Percentiles rank a stretch among this genome's conserved stretches.
phyloP scores from a whole-genome alignment of 2,797 vertebrate species.

The Leuciscus waleckii region DNA sequence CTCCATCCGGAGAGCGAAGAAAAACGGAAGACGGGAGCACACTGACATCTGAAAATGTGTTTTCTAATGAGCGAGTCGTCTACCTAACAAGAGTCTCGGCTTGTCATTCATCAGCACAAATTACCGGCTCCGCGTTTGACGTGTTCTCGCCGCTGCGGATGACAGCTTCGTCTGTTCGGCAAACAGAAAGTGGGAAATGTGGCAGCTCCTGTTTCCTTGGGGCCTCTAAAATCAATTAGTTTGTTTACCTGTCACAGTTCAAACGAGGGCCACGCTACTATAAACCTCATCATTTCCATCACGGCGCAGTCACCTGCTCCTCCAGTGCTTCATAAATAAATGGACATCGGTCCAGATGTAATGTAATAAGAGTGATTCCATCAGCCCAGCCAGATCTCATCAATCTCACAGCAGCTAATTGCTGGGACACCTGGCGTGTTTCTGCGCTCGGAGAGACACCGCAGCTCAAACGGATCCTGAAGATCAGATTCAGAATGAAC shows the following conservation, averaged over 20 bases:
- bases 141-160: conserved; percentile 77
- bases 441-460: conserved; percentile 37
- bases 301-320: conserved; percentile 70
- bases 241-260: conserved; percentile 82
- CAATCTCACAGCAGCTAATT: conserved; percentile 62
- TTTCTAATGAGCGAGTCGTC: conserved; percentile 84
- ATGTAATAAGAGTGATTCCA: conserved; percentile 48
- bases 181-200: conserved; percentile 75
- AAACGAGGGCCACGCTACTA: conserved; percentile 69
- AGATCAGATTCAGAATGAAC: background rate
- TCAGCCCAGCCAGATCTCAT: conserved; percentile 54
- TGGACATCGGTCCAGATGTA: conserved; percentile 60
- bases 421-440: conserved; percentile 57
- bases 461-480: background rate
- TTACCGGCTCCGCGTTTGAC: conserved; percentile 80
- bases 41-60: conserved; percentile 82
- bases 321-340: conserved; percentile 75
- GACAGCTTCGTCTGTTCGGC: conserved; percentile 81
- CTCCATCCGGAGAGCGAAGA: conserved; percentile 33
- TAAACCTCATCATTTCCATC: conserved; percentile 75
- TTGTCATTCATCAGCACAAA: conserved; percentile 86
- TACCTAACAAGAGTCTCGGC: conserved; percentile 79
- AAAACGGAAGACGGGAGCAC: conserved; percentile 69
- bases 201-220: conserved; percentile 71
- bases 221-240: conserved; percentile 80